These are phyloP conservation scores for Aphis craccivora DNA, from an alignment of 1,140 invertebrate species.

Conservation along the genomic window DNA sequence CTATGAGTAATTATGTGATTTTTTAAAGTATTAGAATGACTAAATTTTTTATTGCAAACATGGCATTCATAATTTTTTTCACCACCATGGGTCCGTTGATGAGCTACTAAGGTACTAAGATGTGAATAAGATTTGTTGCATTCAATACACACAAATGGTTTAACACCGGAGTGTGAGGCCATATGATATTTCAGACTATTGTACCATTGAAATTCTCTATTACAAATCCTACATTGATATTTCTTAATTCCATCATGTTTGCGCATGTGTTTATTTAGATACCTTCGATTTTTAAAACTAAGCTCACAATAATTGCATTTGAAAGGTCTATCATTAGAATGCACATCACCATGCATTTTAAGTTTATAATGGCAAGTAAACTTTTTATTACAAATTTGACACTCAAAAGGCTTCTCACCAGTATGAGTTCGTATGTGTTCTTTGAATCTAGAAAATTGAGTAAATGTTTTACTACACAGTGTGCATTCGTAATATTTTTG, in stretches of 20 bases:
- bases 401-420: constrained; percentile 85
- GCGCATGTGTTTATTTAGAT: constrained; percentile 85
- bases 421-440: constrained; percentile 67
- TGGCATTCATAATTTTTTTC: constrained; percentile 70
- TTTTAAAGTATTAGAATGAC: constrained; percentile 1
- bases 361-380: constrained; percentile 70
- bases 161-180: constrained; percentile 76
- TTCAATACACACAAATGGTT: constrained; percentile 72
- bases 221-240: constrained; percentile 76
- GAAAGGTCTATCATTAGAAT: constrained; percentile 50
- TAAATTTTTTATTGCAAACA: constrained; percentile 55
- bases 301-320: constrained; percentile 74
- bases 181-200: constrained; percentile 88
- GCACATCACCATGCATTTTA: constrained; percentile 50
- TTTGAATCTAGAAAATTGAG: constrained; percentile 91
- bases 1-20: constrained; percentile 37
- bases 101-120: constrained; percentile 75
- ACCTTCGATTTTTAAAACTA: constrained; percentile 89
- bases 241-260: constrained; percentile 78
- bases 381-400: constrained; percentile 81
- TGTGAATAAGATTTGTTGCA: constrained; percentile 63
- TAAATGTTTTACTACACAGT: constrained; percentile 93
- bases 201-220: constrained; percentile 89
- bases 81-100: constrained; percentile 76
- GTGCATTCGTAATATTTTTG: constrained; percentile 96